Base-by-base conservation (phyloP, 1,140 invertebrate genomes). In the Idris sp. region DNA sequence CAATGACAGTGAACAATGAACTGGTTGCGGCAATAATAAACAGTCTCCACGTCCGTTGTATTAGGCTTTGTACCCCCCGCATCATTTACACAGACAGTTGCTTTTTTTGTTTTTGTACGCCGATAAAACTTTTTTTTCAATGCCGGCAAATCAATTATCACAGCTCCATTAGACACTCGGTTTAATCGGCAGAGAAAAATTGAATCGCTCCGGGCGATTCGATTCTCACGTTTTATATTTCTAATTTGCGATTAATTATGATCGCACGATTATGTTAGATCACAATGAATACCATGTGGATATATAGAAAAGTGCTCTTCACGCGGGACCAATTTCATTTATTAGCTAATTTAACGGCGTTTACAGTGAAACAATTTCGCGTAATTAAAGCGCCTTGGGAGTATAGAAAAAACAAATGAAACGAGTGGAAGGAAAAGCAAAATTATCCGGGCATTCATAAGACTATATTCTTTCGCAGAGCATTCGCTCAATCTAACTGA, bases 201-300 rank as follows among this genome's bases (percentile, higher is more conserved):
- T 33, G 28, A n/a, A 43, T 22, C 53, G 26, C 14, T 13, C n/a
- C n/a, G n/a, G n/a, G n/a, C 22, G 19, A 7, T n/a, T n/a, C n/a
- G n/a, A n/a, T n/a, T n/a, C n/a, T n/a, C n/a, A n/a, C n/a, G n/a
- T n/a, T n/a, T n/a, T n/a, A n/a, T n/a, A n/a, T n/a, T n/a, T n/a
- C n/a, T n/a, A n/a, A n/a, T n/a, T n/a, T 11, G 19, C 22, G 61
- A 65, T 54, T 65, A 54, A 65, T 40, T 54, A 53, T 38, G n/a
- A 16, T n/a, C 30, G 11, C 28, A 38, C 14, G 28, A 44, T 65
- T 35, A 40, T 26, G 9, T 48, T 48, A n/a, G n/a, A n/a, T 56
- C 51, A 33, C 31, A 33, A 6, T n/a, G 43, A n/a, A n/a, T n/a
- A n/a, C n/a, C n/a, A n/a, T n/a, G n/a, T n/a, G n/a, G n/a, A n/a